A percentile compares a stretch with the other conserved stretches of the same genome.
phyloP scores from a whole-genome alignment of 2,888 invertebrate species.

The Drosophila diplacantha region DNA sequence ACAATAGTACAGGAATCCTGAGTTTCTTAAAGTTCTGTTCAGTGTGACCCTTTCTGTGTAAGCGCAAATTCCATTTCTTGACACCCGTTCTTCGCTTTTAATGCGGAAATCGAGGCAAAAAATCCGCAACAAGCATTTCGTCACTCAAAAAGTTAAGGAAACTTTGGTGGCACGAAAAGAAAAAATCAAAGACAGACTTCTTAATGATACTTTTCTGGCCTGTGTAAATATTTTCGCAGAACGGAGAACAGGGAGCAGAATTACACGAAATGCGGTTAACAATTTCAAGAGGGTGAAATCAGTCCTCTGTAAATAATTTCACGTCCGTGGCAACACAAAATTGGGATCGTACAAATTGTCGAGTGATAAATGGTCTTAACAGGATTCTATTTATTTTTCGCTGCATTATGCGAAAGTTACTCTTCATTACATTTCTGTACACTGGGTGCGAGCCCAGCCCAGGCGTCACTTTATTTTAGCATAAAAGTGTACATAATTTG shows the following conservation, averaged over 20 bases:
- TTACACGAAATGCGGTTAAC: slow-evolving; percentile 45
- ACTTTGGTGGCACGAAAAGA: neutral
- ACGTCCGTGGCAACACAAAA: slow-evolving; percentile 53
- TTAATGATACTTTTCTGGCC: slow-evolving; percentile 18
- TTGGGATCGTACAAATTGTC: slow-evolving; percentile 61
- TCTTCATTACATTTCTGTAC: slow-evolving; percentile 55
- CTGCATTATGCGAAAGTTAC: slow-evolving; percentile 45
- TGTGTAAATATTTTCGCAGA: slow-evolving; percentile 31
- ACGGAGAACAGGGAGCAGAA: slow-evolving; percentile 2
- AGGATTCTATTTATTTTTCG: slow-evolving; percentile 75
- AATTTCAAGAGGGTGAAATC: slow-evolving; percentile 64
- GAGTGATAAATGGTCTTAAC: slow-evolving; percentile 78
- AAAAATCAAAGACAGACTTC: slow-evolving; percentile 34
- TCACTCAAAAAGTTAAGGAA: neutral
- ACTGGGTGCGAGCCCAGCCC: neutral
- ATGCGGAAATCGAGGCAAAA: neutral
- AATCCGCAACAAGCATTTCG: slow-evolving; percentile 9
- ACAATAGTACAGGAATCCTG: neutral
- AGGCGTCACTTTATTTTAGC: slow-evolving; percentile 62
- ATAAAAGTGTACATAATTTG: slow-evolving; percentile 74
- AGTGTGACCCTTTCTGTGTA: neutral
- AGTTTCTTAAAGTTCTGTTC: neutral
- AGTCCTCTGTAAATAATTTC: slow-evolving; percentile 70
- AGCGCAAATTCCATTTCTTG: neutral
- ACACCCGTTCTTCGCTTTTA: neutral